Conservation (phyloP, 2,113 vertebrate species). For the Microtus richardsoni region DNA sequence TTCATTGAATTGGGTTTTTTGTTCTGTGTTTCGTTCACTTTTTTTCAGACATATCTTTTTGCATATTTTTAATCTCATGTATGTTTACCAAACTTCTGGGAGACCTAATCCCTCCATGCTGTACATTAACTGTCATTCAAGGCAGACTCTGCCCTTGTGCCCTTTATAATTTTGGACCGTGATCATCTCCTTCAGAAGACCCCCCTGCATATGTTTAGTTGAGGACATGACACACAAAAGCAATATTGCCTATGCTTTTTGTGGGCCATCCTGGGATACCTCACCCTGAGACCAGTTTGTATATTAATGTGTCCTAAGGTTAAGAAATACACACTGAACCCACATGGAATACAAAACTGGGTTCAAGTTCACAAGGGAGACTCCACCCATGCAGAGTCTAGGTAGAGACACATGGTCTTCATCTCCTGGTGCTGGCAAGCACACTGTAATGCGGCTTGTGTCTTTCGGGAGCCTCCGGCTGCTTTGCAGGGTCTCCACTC, state of each 20-base stretch:
- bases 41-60: not conserved
- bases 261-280: not conserved
- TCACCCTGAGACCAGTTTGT: not conserved
- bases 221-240: not conserved
- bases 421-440: not conserved
- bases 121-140: not conserved
- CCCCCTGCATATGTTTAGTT: not conserved
- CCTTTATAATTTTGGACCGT: not conserved
- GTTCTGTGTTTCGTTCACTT: not conserved
- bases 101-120: not conserved
- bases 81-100: not conserved
- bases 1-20: not conserved
- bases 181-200: not conserved
- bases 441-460: not conserved
- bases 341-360: not conserved
- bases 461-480: not conserved
- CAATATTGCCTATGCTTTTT: not conserved
- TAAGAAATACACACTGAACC: not conserved
- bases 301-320: not conserved
- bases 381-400: not conserved
- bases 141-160: not conserved
- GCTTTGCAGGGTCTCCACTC: not conserved
- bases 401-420: not conserved
- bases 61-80: not conserved
- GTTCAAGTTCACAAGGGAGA: not conserved